phyloP scores from a whole-genome alignment of 2,113 vertebrate genomes.

The Etheostoma cragini region DNA sequence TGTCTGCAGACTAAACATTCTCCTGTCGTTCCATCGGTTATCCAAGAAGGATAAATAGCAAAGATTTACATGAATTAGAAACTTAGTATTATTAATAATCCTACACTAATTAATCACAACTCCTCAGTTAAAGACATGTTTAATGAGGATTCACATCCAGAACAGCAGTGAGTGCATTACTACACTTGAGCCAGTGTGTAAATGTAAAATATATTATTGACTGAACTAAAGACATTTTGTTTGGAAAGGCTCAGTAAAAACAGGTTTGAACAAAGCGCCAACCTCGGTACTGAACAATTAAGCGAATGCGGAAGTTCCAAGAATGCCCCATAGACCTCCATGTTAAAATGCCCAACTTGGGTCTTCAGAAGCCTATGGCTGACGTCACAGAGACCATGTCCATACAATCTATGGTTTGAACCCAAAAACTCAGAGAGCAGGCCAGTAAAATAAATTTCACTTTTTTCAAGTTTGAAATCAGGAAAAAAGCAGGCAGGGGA shows the following conservation, averaged over 20 bases:
- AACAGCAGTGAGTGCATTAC: not conserved
- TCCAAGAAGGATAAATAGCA: not conserved
- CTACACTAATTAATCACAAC: not conserved
- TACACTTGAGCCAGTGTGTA: not conserved
- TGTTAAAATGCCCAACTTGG: too few species aligned
- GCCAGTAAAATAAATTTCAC: not conserved
- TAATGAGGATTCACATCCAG: not conserved
- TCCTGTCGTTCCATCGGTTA: not conserved
- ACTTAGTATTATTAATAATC: not conserved
- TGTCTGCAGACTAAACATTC: constrained; percentile 15
- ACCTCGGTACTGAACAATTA: too few species aligned
- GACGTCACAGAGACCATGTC: too few species aligned
- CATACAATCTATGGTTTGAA: not conserved
- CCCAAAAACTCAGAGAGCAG: not conserved
- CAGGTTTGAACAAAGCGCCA: not conserved
- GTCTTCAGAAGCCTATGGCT: too few species aligned
- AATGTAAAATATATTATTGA: not conserved
- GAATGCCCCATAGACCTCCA: too few species aligned
- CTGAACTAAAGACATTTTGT: not conserved
- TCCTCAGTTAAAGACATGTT: not conserved
- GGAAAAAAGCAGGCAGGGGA: not conserved
- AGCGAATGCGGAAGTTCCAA: too few species aligned
- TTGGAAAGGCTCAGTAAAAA: not conserved
- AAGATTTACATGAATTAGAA: not conserved
- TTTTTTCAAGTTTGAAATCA: not conserved